Percentiles rank a stretch among this genome's conserved stretches.
Evolutionary conservation across 2,888 invertebrate genomes (phyloP).

Genomic region (Omphaloscelis lunosa): DNA sequence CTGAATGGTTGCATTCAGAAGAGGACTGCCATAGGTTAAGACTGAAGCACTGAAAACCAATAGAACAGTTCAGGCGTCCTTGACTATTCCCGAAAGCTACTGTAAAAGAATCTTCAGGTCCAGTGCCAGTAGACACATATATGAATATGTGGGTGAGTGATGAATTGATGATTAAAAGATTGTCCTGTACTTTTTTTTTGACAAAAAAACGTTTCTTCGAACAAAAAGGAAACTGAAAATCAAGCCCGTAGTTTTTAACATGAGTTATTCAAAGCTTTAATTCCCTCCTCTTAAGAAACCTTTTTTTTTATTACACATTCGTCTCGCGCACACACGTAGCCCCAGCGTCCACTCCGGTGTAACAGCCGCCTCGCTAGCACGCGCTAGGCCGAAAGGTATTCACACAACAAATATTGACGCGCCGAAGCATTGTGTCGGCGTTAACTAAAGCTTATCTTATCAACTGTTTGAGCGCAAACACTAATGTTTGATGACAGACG

Average conservation of each 20-base stretch:
- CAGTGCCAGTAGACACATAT: not conserved
- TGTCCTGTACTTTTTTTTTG: too few species aligned
- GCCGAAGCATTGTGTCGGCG: conserved; percentile 88
- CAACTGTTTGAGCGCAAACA: conserved; percentile 88
- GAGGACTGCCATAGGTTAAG: not conserved
- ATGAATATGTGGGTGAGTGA: not conserved
- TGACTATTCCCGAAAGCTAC: not conserved
- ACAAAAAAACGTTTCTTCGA: too few species aligned
- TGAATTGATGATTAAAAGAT: too few species aligned
- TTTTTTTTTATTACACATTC: not conserved
- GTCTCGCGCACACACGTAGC: not conserved
- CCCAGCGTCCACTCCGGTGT: conserved; percentile 74
- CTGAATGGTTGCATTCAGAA: not conserved
- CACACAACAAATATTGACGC: conserved; percentile 87
- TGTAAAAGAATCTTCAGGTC: not conserved
- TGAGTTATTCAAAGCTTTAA: not conserved
- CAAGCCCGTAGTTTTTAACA: too few species aligned
- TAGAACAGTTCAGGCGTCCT: too few species aligned
- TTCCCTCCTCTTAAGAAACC: not conserved
- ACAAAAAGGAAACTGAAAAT: not conserved
- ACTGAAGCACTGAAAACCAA: not conserved
- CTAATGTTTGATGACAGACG: conserved; percentile 87
- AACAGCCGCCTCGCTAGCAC: conserved; percentile 75
- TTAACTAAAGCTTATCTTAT: conserved; percentile 89
- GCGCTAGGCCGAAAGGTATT: conserved; percentile 88